Evolutionary conservation across 1,140 invertebrate genomes (phyloP).

Genomic region (Hypothenemus hampei): DNA sequence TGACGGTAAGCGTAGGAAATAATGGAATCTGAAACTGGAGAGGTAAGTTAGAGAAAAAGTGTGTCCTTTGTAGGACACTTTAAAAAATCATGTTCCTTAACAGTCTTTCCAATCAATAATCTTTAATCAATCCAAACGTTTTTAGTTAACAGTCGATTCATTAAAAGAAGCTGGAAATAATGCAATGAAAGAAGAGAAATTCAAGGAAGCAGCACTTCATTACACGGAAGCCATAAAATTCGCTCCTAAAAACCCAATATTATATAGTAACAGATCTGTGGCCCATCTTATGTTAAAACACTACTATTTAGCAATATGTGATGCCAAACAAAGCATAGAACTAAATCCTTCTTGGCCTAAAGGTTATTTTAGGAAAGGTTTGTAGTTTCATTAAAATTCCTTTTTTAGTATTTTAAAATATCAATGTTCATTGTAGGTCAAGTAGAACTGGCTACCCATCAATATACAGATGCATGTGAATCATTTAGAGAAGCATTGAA

Average conservation of each 20-base stretch:
- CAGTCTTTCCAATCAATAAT: no score
- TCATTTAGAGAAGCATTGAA: slow-evolving; percentile 66
- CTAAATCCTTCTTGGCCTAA: slow-evolving; percentile 76
- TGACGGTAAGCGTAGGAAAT: no score
- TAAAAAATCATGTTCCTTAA: no score
- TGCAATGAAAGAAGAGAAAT: slow-evolving; percentile 67
- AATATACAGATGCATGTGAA: slow-evolving; percentile 63
- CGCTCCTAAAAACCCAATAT: slow-evolving; percentile 63
- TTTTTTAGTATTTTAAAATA: no score
- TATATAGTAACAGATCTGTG: slow-evolving; percentile 76
- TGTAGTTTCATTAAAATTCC: no score
- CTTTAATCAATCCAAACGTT: no score
- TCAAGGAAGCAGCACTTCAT: slow-evolving; percentile 70
- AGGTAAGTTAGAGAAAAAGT: no score
- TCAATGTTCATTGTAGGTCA: slow-evolving; percentile 46
- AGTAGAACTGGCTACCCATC: slow-evolving; percentile 65
- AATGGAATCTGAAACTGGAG: no score
- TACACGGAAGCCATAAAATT: slow-evolving; percentile 76
- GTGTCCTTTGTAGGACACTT: no score
- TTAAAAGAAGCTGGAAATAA: slow-evolving; percentile 72
- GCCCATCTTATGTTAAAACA: slow-evolving; percentile 74
- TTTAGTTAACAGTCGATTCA: slow-evolving; percentile 35
- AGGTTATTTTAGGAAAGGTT: slow-evolving; percentile 73
- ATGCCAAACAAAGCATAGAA: slow-evolving; percentile 69
- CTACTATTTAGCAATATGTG: slow-evolving; percentile 69